Evolutionary conservation across 2,113 vertebrate genomes (phyloP).

Genomic region (Myocastor coypus): DNA sequence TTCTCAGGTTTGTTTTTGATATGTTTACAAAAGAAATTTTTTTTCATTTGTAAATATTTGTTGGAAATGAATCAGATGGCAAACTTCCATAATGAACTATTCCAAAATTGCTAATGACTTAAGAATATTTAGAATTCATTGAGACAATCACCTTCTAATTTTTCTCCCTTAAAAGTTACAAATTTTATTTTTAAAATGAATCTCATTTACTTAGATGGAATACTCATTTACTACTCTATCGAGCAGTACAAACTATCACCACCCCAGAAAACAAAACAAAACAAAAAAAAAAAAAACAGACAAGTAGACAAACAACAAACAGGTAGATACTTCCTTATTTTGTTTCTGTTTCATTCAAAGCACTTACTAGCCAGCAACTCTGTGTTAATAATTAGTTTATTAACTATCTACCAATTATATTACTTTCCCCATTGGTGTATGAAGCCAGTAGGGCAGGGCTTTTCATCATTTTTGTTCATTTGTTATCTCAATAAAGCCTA

Average conservation of each 20-base stretch:
- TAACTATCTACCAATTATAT: not conserved
- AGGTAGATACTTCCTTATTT: not conserved
- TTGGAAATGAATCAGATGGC: not conserved
- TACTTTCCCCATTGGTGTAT: not conserved
- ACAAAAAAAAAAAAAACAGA: not conserved
- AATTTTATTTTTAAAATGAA: constrained; percentile 15
- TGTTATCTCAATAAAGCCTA: not conserved
- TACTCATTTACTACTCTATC: too few relatives aligned
- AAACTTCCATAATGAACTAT: not conserved
- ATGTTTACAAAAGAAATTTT: not conserved
- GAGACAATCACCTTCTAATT: not conserved
- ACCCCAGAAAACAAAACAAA: fast-evolving
- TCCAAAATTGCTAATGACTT: not conserved
- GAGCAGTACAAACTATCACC: fast-evolving
- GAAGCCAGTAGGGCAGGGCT: not conserved
- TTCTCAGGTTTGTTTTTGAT: not conserved
- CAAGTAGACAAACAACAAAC: not conserved
- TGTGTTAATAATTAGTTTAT: not conserved
- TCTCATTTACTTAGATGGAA: not conserved
- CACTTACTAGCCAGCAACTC: not conserved
- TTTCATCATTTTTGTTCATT: not conserved
- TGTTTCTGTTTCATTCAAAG: not conserved
- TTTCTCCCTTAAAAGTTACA: not conserved
- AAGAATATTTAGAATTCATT: not conserved
- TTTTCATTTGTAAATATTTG: not conserved